Conservation (phyloP, 2,113 vertebrate genomes). For the Gavia stellata region DNA sequence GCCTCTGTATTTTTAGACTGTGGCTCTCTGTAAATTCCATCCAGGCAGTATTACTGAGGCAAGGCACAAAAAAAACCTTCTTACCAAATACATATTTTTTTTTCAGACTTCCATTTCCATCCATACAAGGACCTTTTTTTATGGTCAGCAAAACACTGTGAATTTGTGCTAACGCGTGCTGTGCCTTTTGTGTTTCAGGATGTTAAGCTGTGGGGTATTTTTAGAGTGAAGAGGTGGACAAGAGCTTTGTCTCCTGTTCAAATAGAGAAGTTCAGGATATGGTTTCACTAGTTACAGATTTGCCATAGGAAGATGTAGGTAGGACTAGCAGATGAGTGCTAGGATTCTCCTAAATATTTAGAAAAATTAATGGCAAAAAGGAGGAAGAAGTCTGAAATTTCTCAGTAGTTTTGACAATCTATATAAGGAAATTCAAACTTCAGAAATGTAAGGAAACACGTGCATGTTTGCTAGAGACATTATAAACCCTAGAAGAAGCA, state of each 20-base stretch:
- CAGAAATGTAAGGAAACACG: background rate
- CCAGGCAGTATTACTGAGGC: background rate
- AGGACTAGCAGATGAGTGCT: background rate
- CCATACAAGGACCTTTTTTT: background rate
- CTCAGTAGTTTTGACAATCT: background rate
- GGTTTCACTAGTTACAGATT: background rate
- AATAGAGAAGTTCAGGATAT: background rate
- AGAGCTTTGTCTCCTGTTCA: background rate
- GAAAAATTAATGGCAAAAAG: background rate
- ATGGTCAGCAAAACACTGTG: background rate
- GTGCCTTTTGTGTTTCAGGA: background rate
- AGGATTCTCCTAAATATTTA: background rate
- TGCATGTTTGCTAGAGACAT: background rate
- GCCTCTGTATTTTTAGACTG: constrained; percentile 10
- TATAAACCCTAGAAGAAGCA: constrained; percentile 8
- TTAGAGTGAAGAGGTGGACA: background rate
- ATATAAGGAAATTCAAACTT: background rate
- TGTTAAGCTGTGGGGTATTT: background rate
- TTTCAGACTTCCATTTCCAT: background rate
- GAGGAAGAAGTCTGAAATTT: background rate
- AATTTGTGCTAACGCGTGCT: background rate
- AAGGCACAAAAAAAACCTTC: background rate
- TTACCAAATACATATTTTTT: background rate
- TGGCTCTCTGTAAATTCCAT: background rate
- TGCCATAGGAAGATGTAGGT: background rate